A percentile compares a stretch with the other conserved stretches of the same genome.
These are phyloP conservation scores for Catharus minimus DNA, from an alignment of 2,113 vertebrate species.

Conservation along the genomic window DNA sequence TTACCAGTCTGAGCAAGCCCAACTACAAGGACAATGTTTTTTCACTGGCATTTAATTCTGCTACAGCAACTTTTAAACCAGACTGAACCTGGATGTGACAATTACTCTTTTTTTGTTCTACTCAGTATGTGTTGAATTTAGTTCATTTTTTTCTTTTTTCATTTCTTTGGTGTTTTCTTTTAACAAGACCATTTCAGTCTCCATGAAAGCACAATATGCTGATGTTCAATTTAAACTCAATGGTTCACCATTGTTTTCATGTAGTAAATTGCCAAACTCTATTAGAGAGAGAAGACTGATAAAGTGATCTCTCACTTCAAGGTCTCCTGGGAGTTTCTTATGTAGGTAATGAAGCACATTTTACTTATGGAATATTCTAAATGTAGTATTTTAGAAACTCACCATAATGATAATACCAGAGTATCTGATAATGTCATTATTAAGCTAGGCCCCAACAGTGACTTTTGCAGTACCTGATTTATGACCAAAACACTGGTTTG, in stretches of 20 bases:
- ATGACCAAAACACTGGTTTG: neutral
- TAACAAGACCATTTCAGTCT: slow-evolving; percentile 31
- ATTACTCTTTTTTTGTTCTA: neutral
- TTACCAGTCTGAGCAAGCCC: neutral
- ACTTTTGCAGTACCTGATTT: neutral
- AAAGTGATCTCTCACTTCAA: slow-evolving; percentile 47
- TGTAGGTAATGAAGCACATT: slow-evolving; percentile 27
- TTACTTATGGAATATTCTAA: slow-evolving; percentile 21
- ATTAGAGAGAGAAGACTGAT: slow-evolving; percentile 21
- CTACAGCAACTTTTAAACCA: neutral
- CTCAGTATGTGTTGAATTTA: neutral
- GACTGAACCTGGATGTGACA: slow-evolving; percentile 18
- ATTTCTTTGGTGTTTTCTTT: slow-evolving; percentile 38
- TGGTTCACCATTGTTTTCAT: slow-evolving; percentile 49
- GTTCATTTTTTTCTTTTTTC: neutral
- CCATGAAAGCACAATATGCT: slow-evolving; percentile 42
- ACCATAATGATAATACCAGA: neutral
- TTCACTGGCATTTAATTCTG: neutral
- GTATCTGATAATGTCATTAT: neutral
- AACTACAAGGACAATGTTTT: neutral
- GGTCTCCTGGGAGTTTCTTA: slow-evolving; percentile 38
- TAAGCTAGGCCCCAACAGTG: neutral
- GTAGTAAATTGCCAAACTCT: slow-evolving; percentile 50
- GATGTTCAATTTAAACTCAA: slow-evolving; percentile 49
- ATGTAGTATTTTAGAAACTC: neutral